Percentiles rank a stretch among this genome's conserved stretches.
These are phyloP conservation scores for Lordiphosa collinella DNA, from an alignment of 1,140 invertebrate genomes.

Conservation along the genomic window DNA sequence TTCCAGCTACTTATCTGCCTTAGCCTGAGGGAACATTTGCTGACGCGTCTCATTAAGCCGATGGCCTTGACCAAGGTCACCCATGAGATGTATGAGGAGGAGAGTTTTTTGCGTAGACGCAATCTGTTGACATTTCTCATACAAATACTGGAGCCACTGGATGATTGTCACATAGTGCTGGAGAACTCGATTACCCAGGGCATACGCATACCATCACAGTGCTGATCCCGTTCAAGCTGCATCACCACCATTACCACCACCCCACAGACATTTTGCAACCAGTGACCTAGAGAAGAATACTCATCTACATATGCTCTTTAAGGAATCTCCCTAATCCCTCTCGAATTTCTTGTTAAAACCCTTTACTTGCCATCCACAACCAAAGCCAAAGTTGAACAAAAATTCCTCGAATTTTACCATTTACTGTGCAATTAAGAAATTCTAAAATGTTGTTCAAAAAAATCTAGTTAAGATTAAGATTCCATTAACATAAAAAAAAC, in stretches of 20 bases:
- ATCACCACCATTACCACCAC: conserved; percentile 9
- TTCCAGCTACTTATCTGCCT: conserved; percentile 98
- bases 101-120: conserved; percentile 93
- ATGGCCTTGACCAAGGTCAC: conserved; percentile 93
- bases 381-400: conserved; percentile 30
- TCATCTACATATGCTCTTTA: conserved; percentile 63
- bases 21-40: conserved; percentile 91
- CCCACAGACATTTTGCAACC: conserved; percentile 67
- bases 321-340: conserved; percentile 47
- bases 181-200: conserved; percentile 97
- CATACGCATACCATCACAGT: conserved; percentile 88
- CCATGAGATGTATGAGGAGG: conserved; percentile 96
- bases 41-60: conserved; percentile 92
- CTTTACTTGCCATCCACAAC: conserved; percentile 54
- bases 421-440: conserved; percentile 54
- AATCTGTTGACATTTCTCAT: conserved; percentile 92
- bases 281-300: conserved; percentile 70
- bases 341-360: conserved; percentile 67
- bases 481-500: conserved; percentile 10
- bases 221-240: conserved; percentile 60
- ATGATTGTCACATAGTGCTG: conserved; percentile 95
- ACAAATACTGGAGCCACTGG: conserved; percentile 94
- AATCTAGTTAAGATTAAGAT: conserved; percentile 50
- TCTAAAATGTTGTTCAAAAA: conserved; percentile 69
- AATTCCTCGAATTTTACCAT: conserved; percentile 66